Evolutionary conservation across 2,888 invertebrate genomes (phyloP), one percentile per base, ranked within the genome.

Genomic region (Panorpa germanica): DNA sequence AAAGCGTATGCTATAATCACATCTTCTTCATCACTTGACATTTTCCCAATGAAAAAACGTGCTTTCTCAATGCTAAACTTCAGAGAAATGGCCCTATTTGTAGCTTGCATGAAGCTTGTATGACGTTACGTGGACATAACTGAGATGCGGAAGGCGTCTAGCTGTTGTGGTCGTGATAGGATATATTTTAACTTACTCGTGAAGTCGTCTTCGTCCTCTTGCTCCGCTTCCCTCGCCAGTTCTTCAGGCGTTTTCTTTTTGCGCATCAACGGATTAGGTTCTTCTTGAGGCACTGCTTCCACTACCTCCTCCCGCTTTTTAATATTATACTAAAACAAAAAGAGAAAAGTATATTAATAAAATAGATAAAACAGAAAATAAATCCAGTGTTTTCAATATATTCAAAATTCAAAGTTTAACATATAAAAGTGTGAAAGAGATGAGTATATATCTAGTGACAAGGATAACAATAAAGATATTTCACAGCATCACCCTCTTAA

Each of bases 211-310:
- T 91, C 82, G 54, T 90, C 88, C 53, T 81, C 88, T 30, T 81
- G 80, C 58, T 91, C 91, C 26, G 91, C 93, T 56, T 96, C 96
- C 25, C 88, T 80, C 35, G 95, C 95, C 47, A 96, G 59, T 53
- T 95, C 95, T 55, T 93, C 95, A 2, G 95, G 95, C 36, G 95
- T 95, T 60, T 96, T 96, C 67, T 95, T 93, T 70, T 90, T 91
- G 56, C 95, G 78, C 78, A 93, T 95, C 48, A 95, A 65, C 32
- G 88, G 86, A 57, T 88, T 88, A 46, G 82, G 83, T 41, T 83
- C 83, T 58, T 85, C 85, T 46, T 72, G 71, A 39, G 75, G 77
- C 51, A 73, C 71, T 48, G 73, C 72, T 48, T 81, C 81, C 46
- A 82, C 76, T 44, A 83, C 70, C 56, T 91, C 91, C 53, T 93